Evolutionary conservation across 2,797 vertebrate species (phyloP).

Genomic region (Coracias cyanogaster): DNA sequence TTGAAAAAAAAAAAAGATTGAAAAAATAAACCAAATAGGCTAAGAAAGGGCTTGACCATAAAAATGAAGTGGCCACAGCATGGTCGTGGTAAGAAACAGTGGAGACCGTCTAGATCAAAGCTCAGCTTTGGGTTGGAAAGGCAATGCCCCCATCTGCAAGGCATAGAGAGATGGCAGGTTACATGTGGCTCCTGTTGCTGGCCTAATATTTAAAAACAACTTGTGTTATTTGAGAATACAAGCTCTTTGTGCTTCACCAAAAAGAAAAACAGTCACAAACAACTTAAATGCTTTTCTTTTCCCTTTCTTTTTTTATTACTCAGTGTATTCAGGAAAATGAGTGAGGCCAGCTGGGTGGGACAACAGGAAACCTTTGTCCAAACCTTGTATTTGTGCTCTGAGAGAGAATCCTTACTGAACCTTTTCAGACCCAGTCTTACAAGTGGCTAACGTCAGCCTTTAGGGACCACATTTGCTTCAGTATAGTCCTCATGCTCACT

Average conservation of each 20-base stretch:
- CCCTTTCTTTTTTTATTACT: not conserved
- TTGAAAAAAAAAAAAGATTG: not conserved
- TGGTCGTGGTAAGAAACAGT: fast-evolving
- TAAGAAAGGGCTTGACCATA: not conserved
- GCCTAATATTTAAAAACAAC: not conserved
- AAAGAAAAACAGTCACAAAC: not conserved
- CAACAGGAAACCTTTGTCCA: not conserved
- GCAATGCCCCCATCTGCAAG: not conserved
- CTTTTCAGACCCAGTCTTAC: not conserved
- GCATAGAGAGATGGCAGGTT: not conserved
- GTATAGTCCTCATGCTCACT: not conserved
- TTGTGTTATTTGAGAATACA: not conserved
- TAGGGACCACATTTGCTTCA: not conserved
- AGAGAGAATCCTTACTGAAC: not conserved
- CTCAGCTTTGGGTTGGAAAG: not conserved
- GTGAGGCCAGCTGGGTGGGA: not conserved
- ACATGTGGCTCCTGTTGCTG: not conserved
- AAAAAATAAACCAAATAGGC: not conserved
- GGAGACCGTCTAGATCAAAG: not conserved
- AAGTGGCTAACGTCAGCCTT: not conserved
- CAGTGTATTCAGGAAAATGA: not conserved
- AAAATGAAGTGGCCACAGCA: not conserved
- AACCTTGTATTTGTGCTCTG: not conserved
- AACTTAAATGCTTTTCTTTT: not conserved
- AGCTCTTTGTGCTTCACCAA: not conserved